A percentile compares a stretch with the other conserved stretches of the same genome.
phyloP scores from a whole-genome alignment of 2,888 invertebrate genomes.

The Drosophila macrospina region DNA sequence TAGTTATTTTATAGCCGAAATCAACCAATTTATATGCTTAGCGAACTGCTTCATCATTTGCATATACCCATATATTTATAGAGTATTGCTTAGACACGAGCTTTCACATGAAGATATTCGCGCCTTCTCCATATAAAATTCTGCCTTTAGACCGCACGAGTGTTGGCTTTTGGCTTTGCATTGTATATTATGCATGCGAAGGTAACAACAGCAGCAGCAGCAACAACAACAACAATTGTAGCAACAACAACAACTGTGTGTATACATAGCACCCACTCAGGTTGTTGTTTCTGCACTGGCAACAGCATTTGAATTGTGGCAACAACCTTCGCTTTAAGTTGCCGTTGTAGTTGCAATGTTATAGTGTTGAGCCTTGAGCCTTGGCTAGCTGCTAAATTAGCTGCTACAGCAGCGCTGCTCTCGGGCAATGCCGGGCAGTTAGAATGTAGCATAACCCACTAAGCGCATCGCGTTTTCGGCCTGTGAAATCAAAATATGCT shows the following conservation, averaged over 20 bases:
- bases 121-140: constrained; percentile 30
- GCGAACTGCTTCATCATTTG: no score
- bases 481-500: constrained; percentile 36
- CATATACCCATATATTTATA: not conserved
- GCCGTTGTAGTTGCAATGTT: constrained; percentile 24
- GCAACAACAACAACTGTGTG: constrained; percentile 4
- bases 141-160: constrained; percentile 32
- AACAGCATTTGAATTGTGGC: constrained; percentile 64
- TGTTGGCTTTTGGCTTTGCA: constrained; percentile 53
- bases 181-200: constrained; percentile 57
- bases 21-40: no score
- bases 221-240: not conserved
- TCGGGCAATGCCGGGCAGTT: constrained; percentile 7
- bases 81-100: constrained; percentile 5
- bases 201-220: constrained; percentile 21
- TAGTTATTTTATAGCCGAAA: no score
- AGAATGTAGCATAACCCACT: constrained; percentile 27
- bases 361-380: constrained; percentile 28
- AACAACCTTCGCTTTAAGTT: constrained; percentile 44
- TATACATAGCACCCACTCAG: constrained; percentile 13
- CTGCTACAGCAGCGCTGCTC: constrained; percentile 27
- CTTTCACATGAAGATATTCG: constrained; percentile 25
- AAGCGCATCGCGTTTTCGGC: not conserved
- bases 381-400: constrained; percentile 65
- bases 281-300: constrained; percentile 17